Evolutionary conservation across 1,140 invertebrate genomes (phyloP).

Genomic region (Wiebesia pumilae): DNA sequence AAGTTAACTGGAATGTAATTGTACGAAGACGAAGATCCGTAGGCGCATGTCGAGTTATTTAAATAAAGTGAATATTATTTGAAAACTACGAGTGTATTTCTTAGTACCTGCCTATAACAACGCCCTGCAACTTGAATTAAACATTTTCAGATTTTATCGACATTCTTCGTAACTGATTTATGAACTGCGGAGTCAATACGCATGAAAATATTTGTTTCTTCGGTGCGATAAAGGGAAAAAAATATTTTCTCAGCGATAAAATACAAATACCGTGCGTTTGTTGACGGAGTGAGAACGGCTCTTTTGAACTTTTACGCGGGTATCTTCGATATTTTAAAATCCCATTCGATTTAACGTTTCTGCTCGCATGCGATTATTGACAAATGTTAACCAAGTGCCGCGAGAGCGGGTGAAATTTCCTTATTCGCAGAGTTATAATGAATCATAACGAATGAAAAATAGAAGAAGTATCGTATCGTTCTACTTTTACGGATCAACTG

Average conservation of each 20-base stretch:
- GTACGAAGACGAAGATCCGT: too few species aligned
- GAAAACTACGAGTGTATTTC: too few species aligned
- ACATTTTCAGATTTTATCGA: conserved; percentile 11
- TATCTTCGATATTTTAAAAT: not conserved
- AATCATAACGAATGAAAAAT: not conserved
- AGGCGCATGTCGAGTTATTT: too few species aligned
- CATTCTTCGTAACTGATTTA: conserved; percentile 1
- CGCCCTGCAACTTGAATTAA: too few species aligned
- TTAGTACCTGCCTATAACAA: too few species aligned
- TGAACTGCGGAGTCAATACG: not conserved
- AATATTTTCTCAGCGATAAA: not conserved
- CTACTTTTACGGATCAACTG: not conserved
- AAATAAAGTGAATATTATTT: too few species aligned
- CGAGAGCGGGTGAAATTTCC: conserved; percentile 25
- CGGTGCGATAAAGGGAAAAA: too few species aligned
- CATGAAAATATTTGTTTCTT: not conserved
- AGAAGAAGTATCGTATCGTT: conserved; percentile 10
- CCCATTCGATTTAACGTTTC: not conserved
- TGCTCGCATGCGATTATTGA: not conserved
- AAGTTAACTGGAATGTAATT: too few species aligned
- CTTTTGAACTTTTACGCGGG: not conserved
- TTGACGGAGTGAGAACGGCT: not conserved
- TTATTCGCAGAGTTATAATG: not conserved
- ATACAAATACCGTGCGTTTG: not conserved
- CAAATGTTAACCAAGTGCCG: not conserved